A percentile compares a stretch with the other conserved stretches of the same genome.
Evolutionary conservation across 2,797 vertebrate species (phyloP).

Genomic region (Cynodonichthys magdalenae): DNA sequence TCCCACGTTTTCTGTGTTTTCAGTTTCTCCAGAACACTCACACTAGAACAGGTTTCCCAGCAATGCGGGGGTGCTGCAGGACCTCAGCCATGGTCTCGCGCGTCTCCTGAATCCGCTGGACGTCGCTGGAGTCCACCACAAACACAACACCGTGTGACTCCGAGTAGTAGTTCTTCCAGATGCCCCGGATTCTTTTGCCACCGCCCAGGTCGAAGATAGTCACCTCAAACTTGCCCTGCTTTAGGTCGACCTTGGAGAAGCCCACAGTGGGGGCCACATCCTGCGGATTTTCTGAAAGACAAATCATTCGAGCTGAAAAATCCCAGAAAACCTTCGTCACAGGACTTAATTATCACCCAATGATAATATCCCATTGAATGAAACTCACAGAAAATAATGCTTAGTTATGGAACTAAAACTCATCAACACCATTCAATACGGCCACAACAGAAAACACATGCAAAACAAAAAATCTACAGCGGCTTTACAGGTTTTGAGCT

Average conservation of each 20-base stretch:
- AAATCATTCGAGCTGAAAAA: no score
- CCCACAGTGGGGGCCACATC: conserved; percentile 81
- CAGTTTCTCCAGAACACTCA: conserved; percentile 66
- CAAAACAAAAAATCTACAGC: no score
- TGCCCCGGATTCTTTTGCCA: conserved; percentile 79
- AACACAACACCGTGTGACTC: conserved; percentile 88
- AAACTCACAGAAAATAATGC: no score
- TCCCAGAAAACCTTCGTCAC: neutral
- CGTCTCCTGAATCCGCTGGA: conserved; percentile 83
- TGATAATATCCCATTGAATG: no score
- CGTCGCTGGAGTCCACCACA: conserved; percentile 87
- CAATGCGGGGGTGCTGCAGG: conserved; percentile 85
- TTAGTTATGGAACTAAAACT: no score
- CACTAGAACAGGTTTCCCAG: conserved; percentile 91
- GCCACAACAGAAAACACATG: no score
- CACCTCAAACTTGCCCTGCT: conserved; percentile 87
- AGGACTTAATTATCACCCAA: no score
- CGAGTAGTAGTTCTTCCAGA: conserved; percentile 87
- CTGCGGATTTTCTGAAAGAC: conserved; percentile 70
- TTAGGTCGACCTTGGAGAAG: conserved; percentile 84
- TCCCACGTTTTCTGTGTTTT: neutral
- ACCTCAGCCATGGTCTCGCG: conserved; percentile 83
- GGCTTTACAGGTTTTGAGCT: no score
- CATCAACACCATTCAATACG: no score
- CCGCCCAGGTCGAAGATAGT: conserved; percentile 88